A percentile compares a stretch with the other conserved stretches of the same genome.
Evolutionary conservation across 2,888 invertebrate genomes (phyloP).

Genomic region (Eudasyphora cyanicolor): DNA sequence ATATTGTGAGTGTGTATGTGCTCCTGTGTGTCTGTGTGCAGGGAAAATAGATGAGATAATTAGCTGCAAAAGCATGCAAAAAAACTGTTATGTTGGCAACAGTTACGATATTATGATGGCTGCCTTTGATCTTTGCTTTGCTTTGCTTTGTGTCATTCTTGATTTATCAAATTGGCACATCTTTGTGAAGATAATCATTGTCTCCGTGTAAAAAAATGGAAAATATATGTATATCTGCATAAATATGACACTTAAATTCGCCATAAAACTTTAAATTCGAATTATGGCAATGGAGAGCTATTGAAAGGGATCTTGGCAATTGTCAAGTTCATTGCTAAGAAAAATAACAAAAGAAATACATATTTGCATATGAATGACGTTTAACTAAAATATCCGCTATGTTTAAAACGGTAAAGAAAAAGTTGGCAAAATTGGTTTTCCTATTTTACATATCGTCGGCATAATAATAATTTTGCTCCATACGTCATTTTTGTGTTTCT

Average conservation of each 20-base stretch:
- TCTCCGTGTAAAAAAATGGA: not conserved
- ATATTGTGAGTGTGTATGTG: not conserved
- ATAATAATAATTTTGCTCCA: no score
- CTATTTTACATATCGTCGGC: no score
- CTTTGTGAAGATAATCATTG: not conserved
- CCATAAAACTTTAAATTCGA: not conserved
- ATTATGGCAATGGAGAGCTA: no score
- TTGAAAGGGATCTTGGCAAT: no score
- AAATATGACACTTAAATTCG: not conserved
- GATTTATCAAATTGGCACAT: conserved; percentile 28
- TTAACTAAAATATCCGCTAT: no score
- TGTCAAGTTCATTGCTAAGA: no score
- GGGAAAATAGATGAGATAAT: not conserved
- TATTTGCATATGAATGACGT: no score
- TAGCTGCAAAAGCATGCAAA: conserved; percentile 9
- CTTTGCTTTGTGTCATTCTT: conserved; percentile 15
- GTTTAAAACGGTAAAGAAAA: no score
- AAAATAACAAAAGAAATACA: no score
- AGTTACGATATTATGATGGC: not conserved
- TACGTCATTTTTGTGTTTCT: no score
- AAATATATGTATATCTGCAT: no score
- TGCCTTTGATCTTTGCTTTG: not conserved
- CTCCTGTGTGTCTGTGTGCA: not conserved
- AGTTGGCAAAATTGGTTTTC: no score
- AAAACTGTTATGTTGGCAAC: conserved; percentile 9